These are phyloP conservation scores for Chrysolina oricalcia DNA, from an alignment of 2,888 invertebrate genomes.

Conservation along the genomic window DNA sequence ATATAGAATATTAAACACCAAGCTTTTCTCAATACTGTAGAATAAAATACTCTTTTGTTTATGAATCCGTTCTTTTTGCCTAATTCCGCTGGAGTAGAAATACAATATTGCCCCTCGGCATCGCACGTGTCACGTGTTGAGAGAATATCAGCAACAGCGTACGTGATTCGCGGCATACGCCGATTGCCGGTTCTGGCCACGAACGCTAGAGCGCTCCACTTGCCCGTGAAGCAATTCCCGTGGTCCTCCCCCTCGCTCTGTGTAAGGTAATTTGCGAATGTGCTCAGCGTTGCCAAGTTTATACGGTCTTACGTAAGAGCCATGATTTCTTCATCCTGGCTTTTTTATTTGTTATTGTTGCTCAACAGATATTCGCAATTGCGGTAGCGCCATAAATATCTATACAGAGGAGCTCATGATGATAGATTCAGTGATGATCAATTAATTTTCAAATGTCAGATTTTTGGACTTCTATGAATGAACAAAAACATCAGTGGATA, in stretches of 20 bases:
- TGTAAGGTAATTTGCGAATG: constrained; percentile 28
- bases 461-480: no score
- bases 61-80: neutral
- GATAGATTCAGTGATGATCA: no score
- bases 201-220: constrained; percentile 63
- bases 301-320: neutral
- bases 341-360: neutral
- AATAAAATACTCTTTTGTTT: no score
- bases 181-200: constrained; percentile 58
- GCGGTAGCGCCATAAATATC: no score
- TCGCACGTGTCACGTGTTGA: constrained; percentile 36
- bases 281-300: constrained; percentile 26
- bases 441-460: no score
- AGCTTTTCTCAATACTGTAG: no score
- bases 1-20: no score
- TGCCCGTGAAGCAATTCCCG: constrained; percentile 47
- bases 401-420: no score
- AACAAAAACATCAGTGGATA: no score
- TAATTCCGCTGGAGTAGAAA: constrained; percentile 5
- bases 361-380: neutral
- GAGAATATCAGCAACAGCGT: constrained; percentile 41
- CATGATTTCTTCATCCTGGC: neutral
- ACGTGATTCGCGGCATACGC: constrained; percentile 49
- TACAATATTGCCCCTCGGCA: constrained; percentile 20
- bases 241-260: constrained; percentile 46